Base-by-base conservation (phyloP, 2,113 vertebrate species). In the Leucopsar rothschildi region DNA sequence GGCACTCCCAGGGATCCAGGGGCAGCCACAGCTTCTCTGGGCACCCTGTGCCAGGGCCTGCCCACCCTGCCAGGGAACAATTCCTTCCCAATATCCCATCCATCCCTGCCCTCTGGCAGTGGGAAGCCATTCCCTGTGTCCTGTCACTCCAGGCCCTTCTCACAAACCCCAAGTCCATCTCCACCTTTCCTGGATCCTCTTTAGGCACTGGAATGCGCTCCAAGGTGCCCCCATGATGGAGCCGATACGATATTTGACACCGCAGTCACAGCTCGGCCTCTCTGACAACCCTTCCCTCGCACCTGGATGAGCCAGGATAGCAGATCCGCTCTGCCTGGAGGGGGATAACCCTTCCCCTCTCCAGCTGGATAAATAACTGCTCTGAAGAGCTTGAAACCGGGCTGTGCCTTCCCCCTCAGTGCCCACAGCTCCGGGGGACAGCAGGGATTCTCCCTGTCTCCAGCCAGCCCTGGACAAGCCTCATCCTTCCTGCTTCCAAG, bases 391-490 rank as follows among this genome's bases (percentile, higher is more conserved):
- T 60, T 17, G 35, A 45, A 92, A 64, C 14, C 4, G 25, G 23
- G 10, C 35, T 81, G 25, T 72, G 35, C 50, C 66, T 29, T 52
- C 6, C 18, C 10, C 1, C 0, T 1, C 3, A 1, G 25, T 56
- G 35, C 64, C 39, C 40, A 20, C 40, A 31, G n/a, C 42, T 21
- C 27, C 0, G 0, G 27, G n/a, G 60, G n/a, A 49, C 37, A n/a
- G 61, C 3, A 0, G 57, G 47, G 42, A 57, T n/a, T 17, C 27
- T 71, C 28, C 42, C 20, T 14, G 29, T 15, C 21, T n/a, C 42
- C 52, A 55, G 42, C 23, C 60, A 65, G 42, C 27, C 50, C 50
- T 29, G 50, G 50, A 10, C 50, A 28, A 29, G 10, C 50, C 50
- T 16, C 56, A n/a, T 29, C 29, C 76, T 80, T 86, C 47, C 63